Conservation (phyloP, 2,113 vertebrate genomes). For the Podarcis cretensis region DNA sequence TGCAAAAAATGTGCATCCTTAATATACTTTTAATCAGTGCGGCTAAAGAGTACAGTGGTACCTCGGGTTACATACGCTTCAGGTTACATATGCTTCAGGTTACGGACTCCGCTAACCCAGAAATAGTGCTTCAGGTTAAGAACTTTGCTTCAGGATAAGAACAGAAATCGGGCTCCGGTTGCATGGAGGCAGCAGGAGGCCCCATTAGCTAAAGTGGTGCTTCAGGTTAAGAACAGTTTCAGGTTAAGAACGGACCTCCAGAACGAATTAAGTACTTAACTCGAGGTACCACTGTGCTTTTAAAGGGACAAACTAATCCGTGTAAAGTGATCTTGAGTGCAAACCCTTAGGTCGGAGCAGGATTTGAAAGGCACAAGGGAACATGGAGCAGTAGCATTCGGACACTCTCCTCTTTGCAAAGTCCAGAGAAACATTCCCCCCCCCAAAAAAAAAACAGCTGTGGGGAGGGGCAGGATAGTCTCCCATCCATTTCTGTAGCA, state of each 20-base stretch:
- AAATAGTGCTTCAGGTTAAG: too few relatives aligned
- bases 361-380: background rate
- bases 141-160: too few relatives aligned
- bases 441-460: background rate
- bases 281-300: background rate
- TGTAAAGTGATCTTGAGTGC: slow-evolving; percentile 1
- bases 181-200: too few relatives aligned
- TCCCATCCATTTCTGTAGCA: background rate
- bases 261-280: too few relatives aligned
- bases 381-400: background rate
- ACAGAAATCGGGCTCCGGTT: too few relatives aligned
- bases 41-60: background rate
- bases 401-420: background rate
- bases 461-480: background rate
- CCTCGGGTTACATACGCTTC: too few relatives aligned
- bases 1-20: background rate
- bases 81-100: too few relatives aligned
- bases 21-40: background rate
- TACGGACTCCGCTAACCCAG: too few relatives aligned
- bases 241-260: too few relatives aligned
- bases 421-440: background rate
- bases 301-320: background rate
- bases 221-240: too few relatives aligned
- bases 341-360: background rate
- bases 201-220: too few relatives aligned